Evolutionary conservation across 2,888 invertebrate species (phyloP).

Genomic region (Osmoderma eremita): DNA sequence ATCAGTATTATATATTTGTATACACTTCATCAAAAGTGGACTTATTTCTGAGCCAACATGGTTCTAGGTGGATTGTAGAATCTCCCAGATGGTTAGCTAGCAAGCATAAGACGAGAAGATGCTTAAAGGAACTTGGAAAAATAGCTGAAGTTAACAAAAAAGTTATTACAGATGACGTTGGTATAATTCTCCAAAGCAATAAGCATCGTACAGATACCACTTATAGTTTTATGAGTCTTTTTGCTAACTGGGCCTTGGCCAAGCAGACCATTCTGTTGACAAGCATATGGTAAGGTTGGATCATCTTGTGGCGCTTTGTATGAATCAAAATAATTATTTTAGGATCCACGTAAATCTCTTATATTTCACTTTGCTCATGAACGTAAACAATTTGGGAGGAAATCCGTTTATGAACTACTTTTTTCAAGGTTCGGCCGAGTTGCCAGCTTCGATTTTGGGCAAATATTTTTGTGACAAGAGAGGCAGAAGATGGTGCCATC

Average conservation of each 20-base stretch:
- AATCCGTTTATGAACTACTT: conserved; percentile 75
- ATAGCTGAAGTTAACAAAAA: conserved; percentile 69
- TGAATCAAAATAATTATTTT: conserved; percentile 35
- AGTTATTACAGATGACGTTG: conserved; percentile 61
- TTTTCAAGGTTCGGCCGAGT: conserved; percentile 71
- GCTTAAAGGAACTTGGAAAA: conserved; percentile 65
- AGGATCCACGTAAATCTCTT: conserved; percentile 67
- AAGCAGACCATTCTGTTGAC: conserved; percentile 68
- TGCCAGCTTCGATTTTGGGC: conserved; percentile 71
- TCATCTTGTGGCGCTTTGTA: no score
- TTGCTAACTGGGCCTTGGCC: conserved; percentile 68
- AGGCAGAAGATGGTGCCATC: conserved; percentile 67
- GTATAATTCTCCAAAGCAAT: conserved; percentile 48
- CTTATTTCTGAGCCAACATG: neutral
- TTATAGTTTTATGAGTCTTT: conserved; percentile 68
- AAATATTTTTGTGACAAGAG: conserved; percentile 66
- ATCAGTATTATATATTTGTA: no score
- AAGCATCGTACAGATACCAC: conserved; percentile 59
- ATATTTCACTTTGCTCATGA: conserved; percentile 67
- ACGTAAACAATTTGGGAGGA: conserved; percentile 68
- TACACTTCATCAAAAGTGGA: no score
- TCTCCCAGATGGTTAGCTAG: conserved; percentile 74
- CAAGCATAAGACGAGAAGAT: conserved; percentile 65
- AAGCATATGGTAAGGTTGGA: conserved; percentile 68
- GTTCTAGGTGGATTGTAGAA: conserved; percentile 69